A percentile compares a stretch with the other conserved stretches of the same genome.
Conservation (phyloP, 53 echinoderm and acorn worm species). For the Luidia sarsii region DNA sequence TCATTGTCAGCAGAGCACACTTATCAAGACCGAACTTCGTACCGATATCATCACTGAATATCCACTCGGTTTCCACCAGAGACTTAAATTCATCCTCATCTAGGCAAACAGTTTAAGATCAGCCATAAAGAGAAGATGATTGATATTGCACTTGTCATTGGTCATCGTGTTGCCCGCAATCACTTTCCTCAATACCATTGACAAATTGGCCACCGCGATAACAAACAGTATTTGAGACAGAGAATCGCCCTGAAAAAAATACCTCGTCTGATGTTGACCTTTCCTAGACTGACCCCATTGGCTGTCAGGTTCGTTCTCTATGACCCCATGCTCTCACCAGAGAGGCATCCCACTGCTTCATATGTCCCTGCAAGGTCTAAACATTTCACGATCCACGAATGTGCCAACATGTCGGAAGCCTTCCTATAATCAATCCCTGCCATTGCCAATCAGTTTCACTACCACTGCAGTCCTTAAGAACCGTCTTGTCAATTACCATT, state of each 20-base stretch:
- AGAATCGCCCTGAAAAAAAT: constrained; percentile 27
- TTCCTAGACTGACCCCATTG: neutral
- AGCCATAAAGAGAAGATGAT: constrained; percentile 6
- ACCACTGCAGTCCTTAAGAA: neutral
- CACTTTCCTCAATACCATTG: neutral
- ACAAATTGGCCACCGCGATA: neutral
- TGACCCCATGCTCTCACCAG: too few species aligned
- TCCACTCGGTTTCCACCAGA: too few species aligned
- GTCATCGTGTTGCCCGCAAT: neutral
- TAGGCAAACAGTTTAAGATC: constrained; percentile 23
- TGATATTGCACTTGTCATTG: neutral
- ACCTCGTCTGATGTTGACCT: constrained; percentile 1
- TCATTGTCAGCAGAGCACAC: too few species aligned
- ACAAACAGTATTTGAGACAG: constrained; percentile 10
- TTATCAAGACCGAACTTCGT: too few species aligned
- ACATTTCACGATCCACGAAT: too few species aligned
- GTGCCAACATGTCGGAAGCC: too few species aligned
- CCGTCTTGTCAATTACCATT: too few species aligned
- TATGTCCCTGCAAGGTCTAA: neutral
- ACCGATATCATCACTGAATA: too few species aligned
- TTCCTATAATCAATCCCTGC: constrained; percentile 9
- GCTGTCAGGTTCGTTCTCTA: neutral
- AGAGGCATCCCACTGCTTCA: neutral
- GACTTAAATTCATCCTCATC: neutral
- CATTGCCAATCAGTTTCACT: constrained; percentile 1